Conservation (phyloP, 2,113 vertebrate species). For the Misgurnus mizolepis region DNA sequence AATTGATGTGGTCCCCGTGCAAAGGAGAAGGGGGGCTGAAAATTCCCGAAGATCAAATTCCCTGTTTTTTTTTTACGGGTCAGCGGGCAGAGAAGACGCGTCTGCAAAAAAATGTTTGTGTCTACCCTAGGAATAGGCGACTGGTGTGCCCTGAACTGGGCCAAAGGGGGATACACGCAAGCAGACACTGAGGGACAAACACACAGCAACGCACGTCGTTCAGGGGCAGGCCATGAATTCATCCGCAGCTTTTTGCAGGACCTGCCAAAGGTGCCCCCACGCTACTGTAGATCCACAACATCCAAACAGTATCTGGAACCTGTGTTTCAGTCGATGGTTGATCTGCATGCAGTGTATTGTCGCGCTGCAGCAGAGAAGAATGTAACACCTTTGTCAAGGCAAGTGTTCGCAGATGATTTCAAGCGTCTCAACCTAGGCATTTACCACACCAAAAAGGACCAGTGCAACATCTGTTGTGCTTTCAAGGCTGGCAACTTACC, state of each 20-base stretch:
- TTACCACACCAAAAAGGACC: conserved; percentile 26
- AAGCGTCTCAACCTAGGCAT: conserved; percentile 15
- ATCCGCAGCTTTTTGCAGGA: conserved; percentile 28
- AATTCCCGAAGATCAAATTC: conserved; percentile 33
- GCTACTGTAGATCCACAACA: conserved; percentile 5
- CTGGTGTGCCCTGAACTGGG: conserved; percentile 33
- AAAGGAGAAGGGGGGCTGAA: conserved; percentile 12
- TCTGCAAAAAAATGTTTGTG: conserved; percentile 41
- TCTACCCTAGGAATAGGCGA: conserved; percentile 31
- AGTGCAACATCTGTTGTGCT: conserved; percentile 5
- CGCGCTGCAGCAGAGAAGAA: conserved; percentile 17
- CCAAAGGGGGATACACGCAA: background rate
- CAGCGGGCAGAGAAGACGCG: conserved; percentile 35
- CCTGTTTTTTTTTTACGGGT: conserved; percentile 19
- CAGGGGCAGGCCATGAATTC: background rate
- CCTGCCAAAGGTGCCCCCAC: conserved; percentile 31
- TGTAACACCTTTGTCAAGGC: conserved; percentile 11
- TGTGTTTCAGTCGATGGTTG: conserved; percentile 30
- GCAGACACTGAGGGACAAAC: background rate
- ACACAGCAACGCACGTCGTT: background rate
- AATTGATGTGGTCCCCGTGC: conserved; percentile 21
- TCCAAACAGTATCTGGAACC: conserved; percentile 40
- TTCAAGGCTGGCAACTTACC: background rate
- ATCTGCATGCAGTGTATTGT: conserved; percentile 21
- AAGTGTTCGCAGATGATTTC: conserved; percentile 28